Base-by-base conservation (phyloP, 2,888 invertebrate genomes). In the Tipula confusa region DNA sequence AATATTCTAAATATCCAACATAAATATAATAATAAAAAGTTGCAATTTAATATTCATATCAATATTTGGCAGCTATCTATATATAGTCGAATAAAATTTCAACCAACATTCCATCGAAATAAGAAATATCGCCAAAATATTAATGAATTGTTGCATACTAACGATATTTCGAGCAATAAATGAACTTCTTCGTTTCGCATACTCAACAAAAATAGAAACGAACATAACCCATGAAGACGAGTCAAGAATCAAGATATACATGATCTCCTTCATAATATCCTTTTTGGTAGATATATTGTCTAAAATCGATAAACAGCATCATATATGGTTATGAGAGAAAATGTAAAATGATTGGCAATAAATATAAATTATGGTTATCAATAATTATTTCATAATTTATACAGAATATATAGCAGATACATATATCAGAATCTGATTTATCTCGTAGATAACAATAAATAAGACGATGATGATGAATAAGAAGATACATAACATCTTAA, bases 311-410 rank as follows among this genome's bases (percentile, higher is more conserved):
- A 24, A 24, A 24, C 64, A n/a, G n/a, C 64, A 48, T 48, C n/a
- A 18, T 48, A 38, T 48, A 18, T 15, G 18, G 18, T 48, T 48
- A 24, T 9, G 24, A 24, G 24, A 24, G 64, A 64, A 64, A 64
- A 64, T 24, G 24, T 64, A 64, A 64, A 64, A 64, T 64, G 64
- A 64, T 64, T 64, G 64, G 64, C 64, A 64, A 64, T 64, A 64
- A 64, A 64, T 64, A 64, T 64, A 64, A 64, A 64, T 64, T 64
- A 64, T 64, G 24, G 64, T 24, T 64, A 64, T 64, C 64, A 64
- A 64, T 64, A 64, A 64, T 64, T 64, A 64, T 64, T 64, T 64
- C 64, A 64, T 64, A 64, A 64, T 64, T 64, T 64, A 64, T 64
- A 64, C 64, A 64, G 64, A 64, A 64, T 64, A 33, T 33, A 64